phyloP scores from a whole-genome alignment of 2,113 vertebrate species.

The Penelope pileata region DNA sequence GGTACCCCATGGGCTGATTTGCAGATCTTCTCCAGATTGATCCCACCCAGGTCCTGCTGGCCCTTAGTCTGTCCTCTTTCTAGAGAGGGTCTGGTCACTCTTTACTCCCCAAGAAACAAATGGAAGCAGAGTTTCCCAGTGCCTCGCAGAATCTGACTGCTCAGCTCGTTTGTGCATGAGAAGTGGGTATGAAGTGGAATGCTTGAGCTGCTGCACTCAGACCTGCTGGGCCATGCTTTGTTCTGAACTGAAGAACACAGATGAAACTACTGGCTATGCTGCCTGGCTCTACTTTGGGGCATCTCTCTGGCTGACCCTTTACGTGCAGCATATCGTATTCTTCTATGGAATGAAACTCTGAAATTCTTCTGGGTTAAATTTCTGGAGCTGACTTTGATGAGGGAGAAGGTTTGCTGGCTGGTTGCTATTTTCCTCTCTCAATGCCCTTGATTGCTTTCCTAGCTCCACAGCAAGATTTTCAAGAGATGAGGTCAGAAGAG shows the following conservation, averaged over 20 bases:
- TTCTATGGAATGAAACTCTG: background rate
- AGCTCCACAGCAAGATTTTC: conserved; percentile 15
- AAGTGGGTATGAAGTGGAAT: accelerated
- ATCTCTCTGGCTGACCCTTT: background rate
- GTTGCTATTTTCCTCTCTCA: background rate
- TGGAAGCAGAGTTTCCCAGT: background rate
- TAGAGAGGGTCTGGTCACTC: background rate
- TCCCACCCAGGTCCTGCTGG: background rate
- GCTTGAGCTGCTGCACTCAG: background rate
- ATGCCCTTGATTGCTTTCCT: conserved; percentile 41
- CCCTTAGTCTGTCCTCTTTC: background rate
- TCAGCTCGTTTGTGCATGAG: background rate
- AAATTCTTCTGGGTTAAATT: conserved; percentile 2
- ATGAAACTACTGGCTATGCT: background rate
- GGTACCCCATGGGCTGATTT: background rate
- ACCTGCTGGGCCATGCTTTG: background rate
- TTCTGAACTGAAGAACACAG: background rate
- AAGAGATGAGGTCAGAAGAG: conserved; percentile 40
- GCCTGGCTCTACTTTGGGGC: background rate
- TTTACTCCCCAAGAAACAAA: background rate
- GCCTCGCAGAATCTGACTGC: background rate
- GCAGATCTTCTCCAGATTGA: background rate
- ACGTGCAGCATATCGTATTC: background rate
- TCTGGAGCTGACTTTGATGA: conserved; percentile 10
- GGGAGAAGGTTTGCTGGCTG: background rate